phyloP scores from a whole-genome alignment of 1,140 invertebrate genomes.

The Drosophila melanogaster region DNA sequence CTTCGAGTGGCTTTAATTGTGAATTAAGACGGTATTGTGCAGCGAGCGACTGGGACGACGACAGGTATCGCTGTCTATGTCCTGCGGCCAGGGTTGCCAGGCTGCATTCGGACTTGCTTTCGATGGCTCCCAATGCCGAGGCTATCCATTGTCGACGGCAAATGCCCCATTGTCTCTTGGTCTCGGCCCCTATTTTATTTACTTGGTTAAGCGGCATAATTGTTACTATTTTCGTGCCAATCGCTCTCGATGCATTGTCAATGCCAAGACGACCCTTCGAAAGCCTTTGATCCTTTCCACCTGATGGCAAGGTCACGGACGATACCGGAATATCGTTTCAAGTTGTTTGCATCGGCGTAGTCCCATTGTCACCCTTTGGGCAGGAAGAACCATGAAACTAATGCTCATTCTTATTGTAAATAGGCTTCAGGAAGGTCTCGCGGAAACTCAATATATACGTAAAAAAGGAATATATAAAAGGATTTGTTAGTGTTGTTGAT shows the following conservation, averaged over 20 bases:
- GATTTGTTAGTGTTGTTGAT: too few species aligned
- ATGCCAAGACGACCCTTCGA: slow-evolving; percentile 64
- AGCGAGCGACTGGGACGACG: slow-evolving; percentile 15
- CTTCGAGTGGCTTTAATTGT: slow-evolving; percentile 84
- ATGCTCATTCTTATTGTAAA: neutral
- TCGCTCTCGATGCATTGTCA: slow-evolving; percentile 75
- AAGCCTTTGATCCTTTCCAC: slow-evolving; percentile 57
- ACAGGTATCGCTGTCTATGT: slow-evolving; percentile 23
- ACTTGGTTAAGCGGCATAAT: slow-evolving; percentile 73
- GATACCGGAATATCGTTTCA: slow-evolving; percentile 25
- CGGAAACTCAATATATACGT: neutral
- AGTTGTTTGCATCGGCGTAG: slow-evolving; percentile 19
- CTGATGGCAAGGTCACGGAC: slow-evolving; percentile 51
- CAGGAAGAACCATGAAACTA: slow-evolving; percentile 29
- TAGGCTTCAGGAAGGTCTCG: neutral
- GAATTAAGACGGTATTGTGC: slow-evolving; percentile 84
- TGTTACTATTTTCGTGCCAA: slow-evolving; percentile 72
- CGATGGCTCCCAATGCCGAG: slow-evolving; percentile 60
- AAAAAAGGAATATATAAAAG: too few species aligned
- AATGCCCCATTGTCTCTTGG: slow-evolving; percentile 38
- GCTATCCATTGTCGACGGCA: slow-evolving; percentile 57
- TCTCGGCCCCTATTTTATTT: slow-evolving; percentile 63
- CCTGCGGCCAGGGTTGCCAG: slow-evolving; percentile 55
- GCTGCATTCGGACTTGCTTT: neutral
- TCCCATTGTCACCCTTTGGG: slow-evolving; percentile 33